These are phyloP conservation scores for Drosophila malerkotliana DNA, from an alignment of 1,140 invertebrate genomes.

Conservation along the genomic window DNA sequence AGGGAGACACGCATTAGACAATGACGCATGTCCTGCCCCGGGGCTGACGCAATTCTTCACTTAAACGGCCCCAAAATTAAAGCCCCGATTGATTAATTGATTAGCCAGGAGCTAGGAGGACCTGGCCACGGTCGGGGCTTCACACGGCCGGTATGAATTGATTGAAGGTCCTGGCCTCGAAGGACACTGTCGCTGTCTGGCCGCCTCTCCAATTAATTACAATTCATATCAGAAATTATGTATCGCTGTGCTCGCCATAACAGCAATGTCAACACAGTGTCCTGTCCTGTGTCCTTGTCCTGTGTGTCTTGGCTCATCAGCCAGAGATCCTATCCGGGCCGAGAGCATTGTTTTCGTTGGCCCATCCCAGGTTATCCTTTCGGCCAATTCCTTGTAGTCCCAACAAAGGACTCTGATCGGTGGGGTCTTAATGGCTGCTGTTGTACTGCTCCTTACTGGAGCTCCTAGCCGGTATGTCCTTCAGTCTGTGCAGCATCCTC, in stretches of 20 bases:
- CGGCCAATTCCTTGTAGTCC: neutral
- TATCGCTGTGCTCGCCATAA: constrained; percentile 50
- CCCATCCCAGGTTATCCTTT: neutral
- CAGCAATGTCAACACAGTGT: constrained; percentile 19
- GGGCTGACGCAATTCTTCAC: constrained; percentile 23
- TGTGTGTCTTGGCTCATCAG: constrained; percentile 54
- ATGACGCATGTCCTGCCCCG: constrained; percentile 50
- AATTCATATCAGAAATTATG: constrained; percentile 59
- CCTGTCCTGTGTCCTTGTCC: constrained; percentile 31
- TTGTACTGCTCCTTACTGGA: neutral
- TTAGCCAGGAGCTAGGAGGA: neutral
- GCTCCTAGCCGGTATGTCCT: neutral
- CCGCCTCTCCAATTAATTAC: constrained; percentile 57
- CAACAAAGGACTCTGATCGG: constrained; percentile 33
- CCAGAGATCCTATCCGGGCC: constrained; percentile 56
- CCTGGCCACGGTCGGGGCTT: no score
- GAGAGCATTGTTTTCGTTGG: constrained; percentile 63
- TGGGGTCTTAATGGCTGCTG: constrained; percentile 9
- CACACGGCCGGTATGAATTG: no score
- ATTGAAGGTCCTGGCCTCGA: neutral
- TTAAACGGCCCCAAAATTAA: neutral
- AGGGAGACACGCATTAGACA: neutral
- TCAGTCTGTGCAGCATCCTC: constrained; percentile 1
- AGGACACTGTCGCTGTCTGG: neutral
- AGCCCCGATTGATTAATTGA: neutral